Evolutionary conservation across 2,113 vertebrate species (phyloP), one percentile per base, ranked within the genome.

Genomic region (Edolisoma coerulescens): DNA sequence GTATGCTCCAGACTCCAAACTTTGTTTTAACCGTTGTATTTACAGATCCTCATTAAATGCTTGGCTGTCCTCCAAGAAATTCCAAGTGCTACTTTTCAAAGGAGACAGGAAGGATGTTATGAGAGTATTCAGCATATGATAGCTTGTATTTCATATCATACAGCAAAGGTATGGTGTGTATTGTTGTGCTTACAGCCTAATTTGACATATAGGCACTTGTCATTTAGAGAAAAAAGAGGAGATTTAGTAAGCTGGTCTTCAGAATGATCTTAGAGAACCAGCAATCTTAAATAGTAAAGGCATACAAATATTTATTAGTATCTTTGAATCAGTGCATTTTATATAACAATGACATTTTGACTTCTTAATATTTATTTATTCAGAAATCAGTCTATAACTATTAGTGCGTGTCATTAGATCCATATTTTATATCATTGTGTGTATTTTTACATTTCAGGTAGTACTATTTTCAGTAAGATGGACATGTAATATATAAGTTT

Each of bases 11-110:
- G 35, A 57, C 14, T 77, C 22, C 64, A 59, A 13, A 74, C 41
- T 65, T 73, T 44, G 10, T 30, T 91, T 90, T 90, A 91, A 96
- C 69, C 16, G 52, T 77, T 94, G 21, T 93, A 27, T 95, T 96
- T 98, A 90, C 89, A 99, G 99, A 98, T 99, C 63, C 97, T 99
- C 53, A 97, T 98, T 54, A 99, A 99, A 86, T 99, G 99, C 85
- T 92, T 99, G 69, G 96, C 97, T 52, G 97, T 99, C 90, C 96
- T 99, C 84, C 98, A 99, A 97, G 98, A 98, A 94, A 98, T 99
- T 70, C 98, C 98, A 86, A 93, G 32, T 83, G 59, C 93, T 87
- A 74, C 95, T 77, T 98, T 98, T 90, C 97, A 98, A 49, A 99
- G 92, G 91, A 98, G 97, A 78, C 71, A 97, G 19, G 60, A 61